Evolutionary conservation across 2,113 vertebrate species (phyloP).

Genomic region (Amphiprion percula): DNA sequence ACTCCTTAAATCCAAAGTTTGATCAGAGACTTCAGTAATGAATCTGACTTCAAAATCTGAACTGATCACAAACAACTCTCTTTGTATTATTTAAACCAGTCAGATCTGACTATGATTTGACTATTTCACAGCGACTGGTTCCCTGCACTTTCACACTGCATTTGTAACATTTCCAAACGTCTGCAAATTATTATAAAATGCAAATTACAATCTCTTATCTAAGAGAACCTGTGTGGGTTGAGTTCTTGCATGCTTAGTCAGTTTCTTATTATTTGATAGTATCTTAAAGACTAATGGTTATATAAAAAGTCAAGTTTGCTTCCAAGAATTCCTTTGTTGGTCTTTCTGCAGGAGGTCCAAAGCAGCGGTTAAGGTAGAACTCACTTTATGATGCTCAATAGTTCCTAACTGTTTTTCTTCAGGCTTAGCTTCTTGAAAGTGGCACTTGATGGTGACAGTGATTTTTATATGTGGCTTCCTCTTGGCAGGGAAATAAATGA

Average conservation of each 20-base stretch:
- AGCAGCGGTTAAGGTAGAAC: not conserved
- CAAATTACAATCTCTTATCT: constrained; percentile 2
- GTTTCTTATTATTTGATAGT: constrained; percentile 7
- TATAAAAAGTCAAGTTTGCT: not conserved
- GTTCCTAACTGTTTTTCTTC: constrained; percentile 6
- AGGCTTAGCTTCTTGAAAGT: constrained; percentile 6
- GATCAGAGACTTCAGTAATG: not conserved
- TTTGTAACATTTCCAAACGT: not conserved
- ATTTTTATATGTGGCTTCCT: constrained; percentile 4
- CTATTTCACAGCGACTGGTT: constrained; percentile 26
- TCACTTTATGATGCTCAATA: constrained; percentile 4
- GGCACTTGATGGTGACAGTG: not conserved
- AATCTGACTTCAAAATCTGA: not conserved
- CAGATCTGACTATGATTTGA: constrained; percentile 6
- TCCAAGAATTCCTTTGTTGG: not conserved
- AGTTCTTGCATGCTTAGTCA: constrained; percentile 18
- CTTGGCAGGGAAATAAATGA: constrained; percentile 7
- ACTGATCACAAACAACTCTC: not conserved
- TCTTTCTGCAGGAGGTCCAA: not conserved
- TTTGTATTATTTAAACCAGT: not conserved
- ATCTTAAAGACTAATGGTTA: constrained; percentile 1
- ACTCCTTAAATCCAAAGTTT: constrained; percentile 8
- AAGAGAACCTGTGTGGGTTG: constrained; percentile 8
- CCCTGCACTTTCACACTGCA: constrained; percentile 18
- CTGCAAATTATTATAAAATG: not conserved